Percentiles rank a stretch among this genome's conserved stretches.
These are phyloP conservation scores for Zoanthus solanderi DNA, from an alignment of 92 coral and sea anemone species.

Conservation along the genomic window DNA sequence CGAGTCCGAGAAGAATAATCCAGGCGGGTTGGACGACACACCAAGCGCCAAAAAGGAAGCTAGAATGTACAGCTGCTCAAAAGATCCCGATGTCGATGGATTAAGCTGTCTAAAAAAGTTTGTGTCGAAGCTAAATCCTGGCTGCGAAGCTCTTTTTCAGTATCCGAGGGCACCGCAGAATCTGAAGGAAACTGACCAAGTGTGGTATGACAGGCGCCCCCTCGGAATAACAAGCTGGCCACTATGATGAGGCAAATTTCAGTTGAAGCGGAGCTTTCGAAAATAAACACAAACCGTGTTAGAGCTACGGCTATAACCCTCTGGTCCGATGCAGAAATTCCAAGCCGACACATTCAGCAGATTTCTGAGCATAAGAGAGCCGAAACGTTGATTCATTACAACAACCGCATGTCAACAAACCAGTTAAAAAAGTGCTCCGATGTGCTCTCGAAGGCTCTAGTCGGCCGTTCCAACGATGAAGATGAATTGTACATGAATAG, in stretches of 20 bases:
- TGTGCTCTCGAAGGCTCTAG: slow-evolving; percentile 23
- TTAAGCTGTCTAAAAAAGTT: too few species aligned
- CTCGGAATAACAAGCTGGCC: not conserved
- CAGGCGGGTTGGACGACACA: too few species aligned
- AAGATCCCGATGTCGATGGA: too few species aligned
- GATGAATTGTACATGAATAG: not conserved
- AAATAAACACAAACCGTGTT: not conserved
- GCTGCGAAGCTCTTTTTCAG: too few species aligned
- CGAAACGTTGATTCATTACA: not conserved
- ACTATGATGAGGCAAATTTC: slow-evolving; percentile 17
- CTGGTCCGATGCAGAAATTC: not conserved
- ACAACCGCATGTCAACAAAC: slow-evolving; percentile 11
- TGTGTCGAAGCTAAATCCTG: too few species aligned
- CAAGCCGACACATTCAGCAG: not conserved
- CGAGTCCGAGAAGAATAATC: too few species aligned
- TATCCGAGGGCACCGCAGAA: slow-evolving; percentile 5
- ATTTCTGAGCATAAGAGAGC: slow-evolving; percentile 1
- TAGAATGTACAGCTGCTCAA: too few species aligned
- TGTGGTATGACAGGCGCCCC: too few species aligned
- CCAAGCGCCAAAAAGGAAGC: too few species aligned
- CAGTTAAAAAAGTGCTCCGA: slow-evolving; percentile 24
- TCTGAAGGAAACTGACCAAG: too few species aligned
- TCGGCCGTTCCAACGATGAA: not conserved
- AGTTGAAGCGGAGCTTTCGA: not conserved
- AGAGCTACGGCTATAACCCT: slow-evolving; percentile 15